A percentile compares a stretch with the other conserved stretches of the same genome.
Conservation (phyloP, 2,113 vertebrate species). For the Pampusana beccarii region DNA sequence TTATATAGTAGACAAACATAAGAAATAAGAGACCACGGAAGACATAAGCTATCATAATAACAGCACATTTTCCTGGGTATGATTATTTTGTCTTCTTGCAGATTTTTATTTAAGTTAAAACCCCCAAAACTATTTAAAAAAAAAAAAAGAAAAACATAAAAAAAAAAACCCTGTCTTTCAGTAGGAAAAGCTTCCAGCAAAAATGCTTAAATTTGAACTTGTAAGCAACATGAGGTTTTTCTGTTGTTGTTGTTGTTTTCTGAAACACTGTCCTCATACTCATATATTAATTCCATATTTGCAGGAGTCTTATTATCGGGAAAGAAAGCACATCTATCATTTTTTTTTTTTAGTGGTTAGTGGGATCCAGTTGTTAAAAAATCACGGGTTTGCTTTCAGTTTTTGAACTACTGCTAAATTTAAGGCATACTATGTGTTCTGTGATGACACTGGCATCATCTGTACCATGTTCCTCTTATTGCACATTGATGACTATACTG, state of each 20-base stretch:
- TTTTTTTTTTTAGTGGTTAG: not conserved
- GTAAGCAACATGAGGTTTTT: not conserved
- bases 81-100: not conserved
- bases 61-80: not conserved
- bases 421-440: not conserved
- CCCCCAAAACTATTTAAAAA: not conserved
- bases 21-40: not conserved
- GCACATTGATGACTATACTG: not conserved
- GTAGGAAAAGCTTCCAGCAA: not conserved
- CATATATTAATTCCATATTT: not conserved
- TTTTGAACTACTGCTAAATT: slow-evolving; percentile 25
- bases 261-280: not conserved
- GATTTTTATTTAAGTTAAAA: not conserved
- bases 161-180: not conserved
- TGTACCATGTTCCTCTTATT: not conserved
- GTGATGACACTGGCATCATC: not conserved
- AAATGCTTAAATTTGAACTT: not conserved
- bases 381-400: not conserved
- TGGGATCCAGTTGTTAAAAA: not conserved
- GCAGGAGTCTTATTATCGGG: not conserved
- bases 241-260: not conserved
- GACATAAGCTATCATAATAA: not conserved
- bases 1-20: not conserved
- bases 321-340: not conserved
- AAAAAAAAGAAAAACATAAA: not conserved